A percentile compares a stretch with the other conserved stretches of the same genome.
These are phyloP conservation scores for Pseudorasbora parva DNA, from an alignment of 2,113 vertebrate genomes.

Conservation along the genomic window DNA sequence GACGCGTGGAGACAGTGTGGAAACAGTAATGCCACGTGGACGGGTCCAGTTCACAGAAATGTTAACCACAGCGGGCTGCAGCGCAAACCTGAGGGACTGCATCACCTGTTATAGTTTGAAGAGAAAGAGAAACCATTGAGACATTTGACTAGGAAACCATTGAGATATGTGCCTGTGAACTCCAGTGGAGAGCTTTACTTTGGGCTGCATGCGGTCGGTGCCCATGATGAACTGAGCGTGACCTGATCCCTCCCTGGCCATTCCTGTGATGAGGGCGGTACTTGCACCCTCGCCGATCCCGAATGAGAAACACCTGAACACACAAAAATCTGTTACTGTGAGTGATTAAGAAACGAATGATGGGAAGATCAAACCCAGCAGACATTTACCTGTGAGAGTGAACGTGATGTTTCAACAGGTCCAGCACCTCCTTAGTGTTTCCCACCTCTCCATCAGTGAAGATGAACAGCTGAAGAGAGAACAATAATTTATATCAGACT, in stretches of 20 bases:
- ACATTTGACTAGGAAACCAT: not conserved
- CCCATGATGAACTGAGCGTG: constrained; percentile 81
- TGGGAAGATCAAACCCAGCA: not conserved
- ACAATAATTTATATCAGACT: too few relatives aligned
- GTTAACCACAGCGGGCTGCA: constrained; percentile 46
- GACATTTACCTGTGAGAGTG: constrained; percentile 75
- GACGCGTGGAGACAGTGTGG: constrained; percentile 45
- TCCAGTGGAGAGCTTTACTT: constrained; percentile 69
- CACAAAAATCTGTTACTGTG: not conserved
- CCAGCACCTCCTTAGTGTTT: constrained; percentile 77
- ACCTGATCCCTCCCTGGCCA: constrained; percentile 77
- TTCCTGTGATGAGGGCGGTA: constrained; percentile 79
- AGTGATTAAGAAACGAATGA: not conserved
- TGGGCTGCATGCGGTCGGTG: constrained; percentile 80
- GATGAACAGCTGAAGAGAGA: constrained; percentile 79
- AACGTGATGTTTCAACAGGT: constrained; percentile 74
- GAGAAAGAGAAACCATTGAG: constrained; percentile 10
- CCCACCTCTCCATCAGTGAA: constrained; percentile 87
- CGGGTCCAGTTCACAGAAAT: constrained; percentile 50
- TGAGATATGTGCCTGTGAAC: not conserved
- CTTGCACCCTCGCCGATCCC: constrained; percentile 85
- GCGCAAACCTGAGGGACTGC: constrained; percentile 53
- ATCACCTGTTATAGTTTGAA: constrained; percentile 44
- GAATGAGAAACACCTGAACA: constrained; percentile 73
- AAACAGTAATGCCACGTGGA: constrained; percentile 48